phyloP scores from a whole-genome alignment of 2,113 vertebrate species.

The Jacana jacana region DNA sequence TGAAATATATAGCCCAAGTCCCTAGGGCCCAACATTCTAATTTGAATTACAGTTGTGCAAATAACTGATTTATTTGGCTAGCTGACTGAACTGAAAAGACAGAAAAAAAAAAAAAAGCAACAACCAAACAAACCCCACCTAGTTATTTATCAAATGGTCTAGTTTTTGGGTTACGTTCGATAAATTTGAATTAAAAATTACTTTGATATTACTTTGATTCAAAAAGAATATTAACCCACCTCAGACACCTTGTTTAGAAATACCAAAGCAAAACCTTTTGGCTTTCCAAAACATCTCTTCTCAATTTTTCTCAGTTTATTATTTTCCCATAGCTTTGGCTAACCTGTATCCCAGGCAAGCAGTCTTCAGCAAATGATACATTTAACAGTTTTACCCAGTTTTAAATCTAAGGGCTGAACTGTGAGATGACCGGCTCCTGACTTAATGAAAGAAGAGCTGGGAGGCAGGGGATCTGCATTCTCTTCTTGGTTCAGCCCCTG shows the following conservation, averaged over 20 bases:
- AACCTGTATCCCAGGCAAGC: not conserved
- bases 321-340: not conserved
- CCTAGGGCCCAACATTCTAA: not conserved
- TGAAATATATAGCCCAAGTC: conserved; percentile 36
- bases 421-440: not conserved
- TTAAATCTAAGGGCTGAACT: not conserved
- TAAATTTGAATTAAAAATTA: not conserved
- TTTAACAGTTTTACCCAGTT: not conserved
- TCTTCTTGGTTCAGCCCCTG: not conserved
- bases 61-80: conserved; percentile 54
- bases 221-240: not conserved
- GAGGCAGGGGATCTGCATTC: not conserved
- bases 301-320: not conserved
- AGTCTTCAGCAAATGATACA: not conserved
- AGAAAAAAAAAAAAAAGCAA: not conserved
- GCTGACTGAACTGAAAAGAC: not conserved
- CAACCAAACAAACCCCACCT: not conserved
- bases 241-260: not conserved
- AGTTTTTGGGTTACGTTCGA: not conserved
- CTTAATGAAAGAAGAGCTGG: not conserved
- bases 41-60: conserved; percentile 44
- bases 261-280: not conserved
- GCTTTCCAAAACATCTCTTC: not conserved
- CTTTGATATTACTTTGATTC: not conserved
- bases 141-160: not conserved